These are phyloP conservation scores for Parnassius glacialis DNA, from an alignment of 2,888 invertebrate genomes.

Conservation along the genomic window DNA sequence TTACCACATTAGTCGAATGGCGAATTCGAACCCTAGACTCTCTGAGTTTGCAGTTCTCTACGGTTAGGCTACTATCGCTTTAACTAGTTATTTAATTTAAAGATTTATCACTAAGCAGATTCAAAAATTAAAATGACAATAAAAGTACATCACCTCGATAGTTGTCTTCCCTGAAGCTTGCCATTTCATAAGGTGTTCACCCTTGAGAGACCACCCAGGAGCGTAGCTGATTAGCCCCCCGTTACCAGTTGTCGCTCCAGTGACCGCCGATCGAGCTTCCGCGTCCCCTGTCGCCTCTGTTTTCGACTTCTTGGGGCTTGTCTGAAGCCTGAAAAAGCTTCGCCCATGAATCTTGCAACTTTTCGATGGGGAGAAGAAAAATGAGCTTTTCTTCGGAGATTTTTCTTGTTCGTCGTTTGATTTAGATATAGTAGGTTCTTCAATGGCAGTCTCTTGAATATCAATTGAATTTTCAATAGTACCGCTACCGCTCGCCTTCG, in stretches of 20 bases:
- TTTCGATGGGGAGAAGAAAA: conserved; percentile 78
- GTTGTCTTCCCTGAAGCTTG: conserved; percentile 82
- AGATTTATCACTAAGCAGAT: neutral
- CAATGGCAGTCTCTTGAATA: conserved; percentile 41
- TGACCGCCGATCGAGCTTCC: conserved; percentile 39
- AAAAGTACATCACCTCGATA: conserved; percentile 68
- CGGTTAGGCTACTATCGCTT: no score
- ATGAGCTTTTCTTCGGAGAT: conserved; percentile 75
- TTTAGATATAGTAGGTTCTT: conserved; percentile 57
- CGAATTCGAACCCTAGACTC: no score
- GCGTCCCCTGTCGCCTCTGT: conserved; percentile 49
- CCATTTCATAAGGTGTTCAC: conserved; percentile 83
- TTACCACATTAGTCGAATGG: no score
- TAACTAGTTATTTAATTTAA: no score
- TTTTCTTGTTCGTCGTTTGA: conserved; percentile 68
- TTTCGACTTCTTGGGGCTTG: conserved; percentile 76
- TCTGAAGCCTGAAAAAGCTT: conserved; percentile 76
- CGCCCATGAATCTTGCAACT: conserved; percentile 75
- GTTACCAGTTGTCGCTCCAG: conserved; percentile 42
- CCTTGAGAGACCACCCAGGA: conserved; percentile 82
- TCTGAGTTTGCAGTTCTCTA: no score
- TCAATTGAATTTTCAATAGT: conserved; percentile 40
- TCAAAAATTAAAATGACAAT: neutral
- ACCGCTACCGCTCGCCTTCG: conserved; percentile 51
- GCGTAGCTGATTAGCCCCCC: conserved; percentile 82